Conservation (phyloP, 2,888 invertebrate species). For the Ophion obscuratus region DNA sequence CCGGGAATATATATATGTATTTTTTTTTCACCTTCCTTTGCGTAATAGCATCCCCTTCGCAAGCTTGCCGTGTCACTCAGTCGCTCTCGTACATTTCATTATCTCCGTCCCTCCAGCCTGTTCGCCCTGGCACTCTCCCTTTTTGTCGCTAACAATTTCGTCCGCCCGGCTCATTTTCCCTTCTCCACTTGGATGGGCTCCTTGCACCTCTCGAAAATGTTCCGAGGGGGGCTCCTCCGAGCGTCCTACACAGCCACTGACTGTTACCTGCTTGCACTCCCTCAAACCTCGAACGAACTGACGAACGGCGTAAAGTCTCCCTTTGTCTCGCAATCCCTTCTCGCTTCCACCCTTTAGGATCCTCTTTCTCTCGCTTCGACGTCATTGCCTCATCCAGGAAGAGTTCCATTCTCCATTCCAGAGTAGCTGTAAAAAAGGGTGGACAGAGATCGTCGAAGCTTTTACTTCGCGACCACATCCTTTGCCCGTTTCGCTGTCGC, state of each 20-base stretch:
- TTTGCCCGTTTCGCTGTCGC: neutral
- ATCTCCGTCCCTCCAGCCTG: constrained; percentile 31
- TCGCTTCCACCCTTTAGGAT: neutral
- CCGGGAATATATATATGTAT: neutral
- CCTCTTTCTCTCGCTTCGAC: neutral
- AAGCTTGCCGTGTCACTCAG: constrained; percentile 25
- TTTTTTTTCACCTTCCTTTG: constrained; percentile 26
- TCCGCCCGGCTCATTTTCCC: constrained; percentile 67
- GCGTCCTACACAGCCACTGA: neutral
- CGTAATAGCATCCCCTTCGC: constrained; percentile 26
- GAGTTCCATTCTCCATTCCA: constrained; percentile 40
- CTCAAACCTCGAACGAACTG: constrained; percentile 8
- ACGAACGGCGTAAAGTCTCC: constrained; percentile 7
- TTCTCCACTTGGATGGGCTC: constrained; percentile 57
- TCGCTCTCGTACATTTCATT: constrained; percentile 50
- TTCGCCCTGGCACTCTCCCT: constrained; percentile 18
- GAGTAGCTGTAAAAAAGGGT: constrained; percentile 27
- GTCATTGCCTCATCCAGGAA: constrained; percentile 35
- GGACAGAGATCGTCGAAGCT: constrained; percentile 20
- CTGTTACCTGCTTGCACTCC: neutral
- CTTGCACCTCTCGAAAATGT: constrained; percentile 75
- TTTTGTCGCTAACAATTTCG: constrained; percentile 30
- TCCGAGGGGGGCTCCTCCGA: constrained; percentile 50
- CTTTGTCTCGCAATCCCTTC: constrained; percentile 9
- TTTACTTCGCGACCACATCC: constrained; percentile 29